These are phyloP conservation scores for Platycnemis pennipes DNA, from an alignment of 2,888 invertebrate species.

Conservation along the genomic window DNA sequence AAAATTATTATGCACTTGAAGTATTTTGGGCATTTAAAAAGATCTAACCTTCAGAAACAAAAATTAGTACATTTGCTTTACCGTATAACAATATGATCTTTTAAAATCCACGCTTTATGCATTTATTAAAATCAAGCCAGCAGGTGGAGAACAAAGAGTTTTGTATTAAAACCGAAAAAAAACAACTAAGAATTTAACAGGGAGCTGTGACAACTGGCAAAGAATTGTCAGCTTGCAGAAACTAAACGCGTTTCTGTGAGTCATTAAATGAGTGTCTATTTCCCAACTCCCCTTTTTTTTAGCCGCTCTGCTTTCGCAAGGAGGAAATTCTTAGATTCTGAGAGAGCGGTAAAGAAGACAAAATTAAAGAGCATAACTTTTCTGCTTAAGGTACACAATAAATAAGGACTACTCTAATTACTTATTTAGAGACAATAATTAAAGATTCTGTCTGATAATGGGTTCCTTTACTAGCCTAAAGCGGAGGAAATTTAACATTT, in stretches of 20 bases:
- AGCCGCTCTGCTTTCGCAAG: not conserved
- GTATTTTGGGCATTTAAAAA: too few relatives aligned
- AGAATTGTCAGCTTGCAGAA: not conserved
- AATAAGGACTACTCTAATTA: too few relatives aligned
- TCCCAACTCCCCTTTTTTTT: not conserved
- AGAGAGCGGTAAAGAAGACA: not conserved
- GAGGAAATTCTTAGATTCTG: not conserved
- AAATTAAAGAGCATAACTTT: not conserved
- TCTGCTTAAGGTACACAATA: not conserved
- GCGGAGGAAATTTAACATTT: too few relatives aligned
- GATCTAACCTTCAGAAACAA: too few relatives aligned
- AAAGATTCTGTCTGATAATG: too few relatives aligned
- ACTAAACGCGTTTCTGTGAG: not conserved
- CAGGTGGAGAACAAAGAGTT: not conserved
- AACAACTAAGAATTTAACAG: not conserved
- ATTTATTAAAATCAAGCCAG: too few relatives aligned
- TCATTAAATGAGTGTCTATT: conserved; percentile 8
- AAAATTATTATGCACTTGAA: too few relatives aligned
- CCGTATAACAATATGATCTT: too few relatives aligned
- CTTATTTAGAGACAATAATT: too few relatives aligned
- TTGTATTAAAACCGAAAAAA: not conserved
- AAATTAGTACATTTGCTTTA: too few relatives aligned
- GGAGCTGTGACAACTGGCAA: not conserved
- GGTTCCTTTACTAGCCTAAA: too few relatives aligned
- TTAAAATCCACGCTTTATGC: too few relatives aligned